Base-by-base conservation (phyloP, 2,888 invertebrate genomes). In the Limnephilus auricula region DNA sequence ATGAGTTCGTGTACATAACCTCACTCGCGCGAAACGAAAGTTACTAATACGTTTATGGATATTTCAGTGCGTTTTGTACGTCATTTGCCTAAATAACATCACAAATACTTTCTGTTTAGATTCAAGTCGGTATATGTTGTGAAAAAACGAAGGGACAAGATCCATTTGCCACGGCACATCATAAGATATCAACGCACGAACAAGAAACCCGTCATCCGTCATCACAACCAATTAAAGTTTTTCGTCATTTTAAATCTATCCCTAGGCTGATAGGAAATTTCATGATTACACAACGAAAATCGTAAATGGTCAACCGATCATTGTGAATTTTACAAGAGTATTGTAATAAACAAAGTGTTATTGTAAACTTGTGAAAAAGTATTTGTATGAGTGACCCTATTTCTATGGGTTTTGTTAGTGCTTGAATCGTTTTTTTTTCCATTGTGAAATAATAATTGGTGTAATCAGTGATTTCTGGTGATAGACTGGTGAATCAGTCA, bases 171-270 rank as follows among this genome's bases (percentile, higher is more conserved):
- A 65, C 65, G 25, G 25, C 65, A 65, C 34, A 82, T 37, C 50
- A 82, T 89, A 89, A 89, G 85, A 91, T 89, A 89, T 91, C 89
- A 89, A 91, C 91, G 91, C 89, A 79, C 85, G 37, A n/a, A 87
- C 25, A 34, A 18, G 82, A 90, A 90, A 90, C 90, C 90, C 37
- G 87, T 80, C 78, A 80, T 86, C 31, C 65, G 25, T 65, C 65
- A 65, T 65, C 65, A 65, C 25, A n/a, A 65, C 65, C 65, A 65
- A 65, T 65, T 65, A 65, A 25, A 65, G 65, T 65, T 65, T n/a
- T 65, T 65, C 65, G 6, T 65, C 34, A 32, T 82, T 37, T 82
- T 2, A 25, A 37, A 82, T 34, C 34, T 82, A 25, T 82, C 82
- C 82, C 5, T 34, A 10, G 3, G 32, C 2, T 25, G 31, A 79